These are phyloP conservation scores for Bos indicus DNA, from an alignment of 2,113 vertebrate species.

Conservation along the genomic window DNA sequence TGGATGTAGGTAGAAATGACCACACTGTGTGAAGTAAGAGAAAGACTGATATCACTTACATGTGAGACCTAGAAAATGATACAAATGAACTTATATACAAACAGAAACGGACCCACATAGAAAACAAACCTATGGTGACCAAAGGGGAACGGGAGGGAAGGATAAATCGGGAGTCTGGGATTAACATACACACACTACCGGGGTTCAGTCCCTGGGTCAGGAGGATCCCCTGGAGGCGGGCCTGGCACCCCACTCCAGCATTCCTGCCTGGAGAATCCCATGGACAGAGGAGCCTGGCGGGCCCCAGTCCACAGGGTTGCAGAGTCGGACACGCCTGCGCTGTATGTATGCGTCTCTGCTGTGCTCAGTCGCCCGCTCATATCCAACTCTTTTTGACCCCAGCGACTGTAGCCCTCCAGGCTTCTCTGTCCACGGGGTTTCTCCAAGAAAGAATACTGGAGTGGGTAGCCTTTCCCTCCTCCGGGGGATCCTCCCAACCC, in stretches of 20 bases:
- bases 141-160: background rate
- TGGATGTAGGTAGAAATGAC: accelerated
- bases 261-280: background rate
- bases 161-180: background rate
- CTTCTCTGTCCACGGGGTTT: background rate
- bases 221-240: background rate
- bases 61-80: background rate
- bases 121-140: background rate
- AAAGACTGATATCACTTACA: background rate
- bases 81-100: background rate
- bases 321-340: accelerated
- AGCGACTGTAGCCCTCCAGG: background rate
- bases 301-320: accelerated
- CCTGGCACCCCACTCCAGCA: accelerated
- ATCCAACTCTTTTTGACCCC: background rate
- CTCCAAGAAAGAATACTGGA: background rate
- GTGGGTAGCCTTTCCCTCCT: background rate
- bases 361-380: accelerated
- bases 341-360: accelerated
- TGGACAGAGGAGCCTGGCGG: background rate
- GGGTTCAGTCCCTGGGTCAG: background rate
- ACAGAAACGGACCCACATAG: background rate
- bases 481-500: accelerated
- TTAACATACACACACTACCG: accelerated
- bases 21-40: accelerated